A percentile compares a stretch with the other conserved stretches of the same genome.
These are phyloP conservation scores for Anabacerthia variegaticeps DNA, from an alignment of 2,797 vertebrate species.

Conservation along the genomic window DNA sequence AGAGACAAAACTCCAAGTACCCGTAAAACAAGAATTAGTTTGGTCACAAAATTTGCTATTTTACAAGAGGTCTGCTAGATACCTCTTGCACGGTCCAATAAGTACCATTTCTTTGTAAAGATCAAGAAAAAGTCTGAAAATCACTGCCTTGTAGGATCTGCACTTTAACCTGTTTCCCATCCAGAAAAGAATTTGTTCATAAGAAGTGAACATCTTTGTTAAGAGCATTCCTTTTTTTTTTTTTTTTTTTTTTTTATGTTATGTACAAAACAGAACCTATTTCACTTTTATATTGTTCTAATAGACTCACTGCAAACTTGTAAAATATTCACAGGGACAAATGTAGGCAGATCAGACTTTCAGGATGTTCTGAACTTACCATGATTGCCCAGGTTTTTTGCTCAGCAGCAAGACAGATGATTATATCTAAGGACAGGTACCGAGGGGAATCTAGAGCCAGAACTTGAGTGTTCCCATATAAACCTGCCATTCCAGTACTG, in stretches of 20 bases:
- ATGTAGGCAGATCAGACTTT: background rate
- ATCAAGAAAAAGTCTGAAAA: background rate
- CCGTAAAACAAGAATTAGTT: background rate
- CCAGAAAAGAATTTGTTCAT: background rate
- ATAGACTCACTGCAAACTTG: background rate
- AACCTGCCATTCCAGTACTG: background rate
- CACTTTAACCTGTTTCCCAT: background rate
- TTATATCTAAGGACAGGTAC: background rate
- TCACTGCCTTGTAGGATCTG: background rate
- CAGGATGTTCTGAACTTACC: background rate
- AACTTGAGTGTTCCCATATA: background rate
- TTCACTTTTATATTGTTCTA: background rate
- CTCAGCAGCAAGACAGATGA: background rate
- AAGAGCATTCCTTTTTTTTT: background rate
- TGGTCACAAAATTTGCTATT: background rate
- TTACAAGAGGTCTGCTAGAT: background rate
- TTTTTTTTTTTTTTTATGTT: background rate
- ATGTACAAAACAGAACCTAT: background rate
- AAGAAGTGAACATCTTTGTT: background rate
- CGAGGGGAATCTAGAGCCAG: background rate
- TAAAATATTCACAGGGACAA: background rate
- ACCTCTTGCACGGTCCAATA: background rate
- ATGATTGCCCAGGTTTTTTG: background rate
- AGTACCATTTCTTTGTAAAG: background rate
- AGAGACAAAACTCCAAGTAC: background rate